Conservation (phyloP, 1,140 invertebrate genomes). For the Neotoxoptera formosana region DNA sequence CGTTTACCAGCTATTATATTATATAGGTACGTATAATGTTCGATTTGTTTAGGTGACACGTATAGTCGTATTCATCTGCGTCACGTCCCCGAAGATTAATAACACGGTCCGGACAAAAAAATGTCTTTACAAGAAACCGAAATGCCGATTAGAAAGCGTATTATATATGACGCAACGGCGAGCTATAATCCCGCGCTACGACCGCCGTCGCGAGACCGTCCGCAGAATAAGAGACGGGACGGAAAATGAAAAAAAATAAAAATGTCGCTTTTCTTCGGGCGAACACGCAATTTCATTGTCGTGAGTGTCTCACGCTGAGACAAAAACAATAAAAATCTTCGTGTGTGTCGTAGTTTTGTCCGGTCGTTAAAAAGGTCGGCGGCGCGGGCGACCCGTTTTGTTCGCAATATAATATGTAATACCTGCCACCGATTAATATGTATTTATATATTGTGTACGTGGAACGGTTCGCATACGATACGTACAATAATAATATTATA, state of each 20-base stretch:
- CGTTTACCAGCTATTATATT: neutral
- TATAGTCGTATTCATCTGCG: neutral
- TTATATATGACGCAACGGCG: neutral
- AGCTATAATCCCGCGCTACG: neutral
- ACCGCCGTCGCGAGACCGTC: too few species aligned
- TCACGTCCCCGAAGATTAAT: conserved; percentile 13
- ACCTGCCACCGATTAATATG: neutral
- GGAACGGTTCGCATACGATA: neutral
- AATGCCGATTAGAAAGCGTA: conserved; percentile 20
- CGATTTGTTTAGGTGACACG: conserved; percentile 9
- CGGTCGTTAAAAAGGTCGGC: neutral
- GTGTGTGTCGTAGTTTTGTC: conserved; percentile 14
- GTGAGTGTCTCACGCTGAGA: neutral
- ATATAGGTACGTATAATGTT: neutral
- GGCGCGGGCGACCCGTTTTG: neutral
- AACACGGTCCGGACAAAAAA: neutral
- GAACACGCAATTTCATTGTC: conserved; percentile 22
- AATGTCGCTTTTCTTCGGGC: neutral
- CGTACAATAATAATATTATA: too few species aligned
- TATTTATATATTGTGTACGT: neutral
- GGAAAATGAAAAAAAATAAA: neutral
- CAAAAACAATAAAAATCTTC: neutral
- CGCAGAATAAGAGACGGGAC: neutral
- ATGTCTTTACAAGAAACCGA: neutral
- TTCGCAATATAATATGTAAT: neutral